Evolutionary conservation across 2,113 vertebrate species (phyloP).

Genomic region (Illadopsis cleaveri): DNA sequence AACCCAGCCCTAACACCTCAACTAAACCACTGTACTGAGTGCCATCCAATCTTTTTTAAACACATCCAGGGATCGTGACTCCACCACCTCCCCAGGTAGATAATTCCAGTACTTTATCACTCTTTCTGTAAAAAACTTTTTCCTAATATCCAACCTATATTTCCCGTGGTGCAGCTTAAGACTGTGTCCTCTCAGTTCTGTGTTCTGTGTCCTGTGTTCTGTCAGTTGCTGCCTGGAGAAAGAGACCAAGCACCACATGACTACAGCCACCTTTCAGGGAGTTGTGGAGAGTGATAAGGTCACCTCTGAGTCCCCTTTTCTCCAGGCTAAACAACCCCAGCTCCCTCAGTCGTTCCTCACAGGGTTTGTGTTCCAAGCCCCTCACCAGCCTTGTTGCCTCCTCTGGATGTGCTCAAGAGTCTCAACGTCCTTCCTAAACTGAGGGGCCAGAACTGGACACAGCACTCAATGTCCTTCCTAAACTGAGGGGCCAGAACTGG

Average conservation of each 20-base stretch:
- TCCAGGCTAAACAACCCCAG: not conserved
- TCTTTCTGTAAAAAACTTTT: accelerated
- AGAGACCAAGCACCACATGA: not conserved
- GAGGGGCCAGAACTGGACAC: not conserved
- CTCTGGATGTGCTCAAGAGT: accelerated
- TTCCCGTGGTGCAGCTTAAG: accelerated
- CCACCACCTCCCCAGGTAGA: accelerated
- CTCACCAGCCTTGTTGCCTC: not conserved
- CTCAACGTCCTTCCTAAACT: accelerated
- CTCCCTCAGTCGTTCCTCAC: accelerated
- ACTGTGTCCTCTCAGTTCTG: accelerated
- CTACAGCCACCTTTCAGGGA: accelerated
- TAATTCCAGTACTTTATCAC: not conserved
- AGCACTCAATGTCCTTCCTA: too few relatives aligned
- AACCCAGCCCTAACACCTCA: not conserved
- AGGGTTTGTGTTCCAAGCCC: not conserved
- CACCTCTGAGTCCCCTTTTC: not conserved
- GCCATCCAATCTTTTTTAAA: not conserved
- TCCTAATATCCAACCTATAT: too few relatives aligned
- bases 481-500: too few relatives aligned
- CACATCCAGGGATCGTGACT: not conserved
- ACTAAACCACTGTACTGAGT: accelerated
- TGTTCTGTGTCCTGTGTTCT: too few relatives aligned
- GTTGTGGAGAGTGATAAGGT: not conserved
- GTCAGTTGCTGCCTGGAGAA: not conserved